phyloP scores from a whole-genome alignment of 2,113 vertebrate genomes.

The Megaptera novaeangliae region DNA sequence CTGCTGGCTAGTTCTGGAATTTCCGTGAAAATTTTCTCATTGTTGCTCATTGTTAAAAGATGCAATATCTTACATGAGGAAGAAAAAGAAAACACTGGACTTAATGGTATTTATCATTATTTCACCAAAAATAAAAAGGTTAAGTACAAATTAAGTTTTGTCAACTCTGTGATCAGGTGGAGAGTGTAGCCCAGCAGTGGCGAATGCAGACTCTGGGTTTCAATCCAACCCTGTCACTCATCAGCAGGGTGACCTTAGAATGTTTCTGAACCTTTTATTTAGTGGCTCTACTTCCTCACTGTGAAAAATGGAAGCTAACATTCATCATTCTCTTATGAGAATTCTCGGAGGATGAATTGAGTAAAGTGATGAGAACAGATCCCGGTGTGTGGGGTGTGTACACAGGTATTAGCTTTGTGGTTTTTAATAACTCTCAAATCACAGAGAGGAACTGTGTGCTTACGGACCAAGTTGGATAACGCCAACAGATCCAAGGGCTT shows the following conservation, averaged over 20 bases:
- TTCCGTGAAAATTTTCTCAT: neutral
- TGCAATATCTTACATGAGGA: neutral
- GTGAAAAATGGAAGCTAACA: neutral
- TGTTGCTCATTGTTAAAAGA: neutral
- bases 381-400: rapidly evolving
- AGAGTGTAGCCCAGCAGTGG: neutral
- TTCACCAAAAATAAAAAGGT: neutral
- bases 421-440: neutral
- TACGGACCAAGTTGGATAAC: neutral
- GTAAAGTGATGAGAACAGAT: rapidly evolving
- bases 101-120: neutral
- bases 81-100: neutral
- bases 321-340: neutral
- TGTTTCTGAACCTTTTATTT: rapidly evolving
- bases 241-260: rapidly evolving
- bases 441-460: neutral
- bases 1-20: neutral
- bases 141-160: neutral
- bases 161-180: neutral
- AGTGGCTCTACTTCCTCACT: rapidly evolving
- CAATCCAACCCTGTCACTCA: no score
- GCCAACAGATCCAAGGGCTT: neutral
- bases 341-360: neutral
- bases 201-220: rapidly evolving
- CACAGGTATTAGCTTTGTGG: neutral